Conservation (phyloP, 2,888 invertebrate species). For the Deilephila elpenor region DNA sequence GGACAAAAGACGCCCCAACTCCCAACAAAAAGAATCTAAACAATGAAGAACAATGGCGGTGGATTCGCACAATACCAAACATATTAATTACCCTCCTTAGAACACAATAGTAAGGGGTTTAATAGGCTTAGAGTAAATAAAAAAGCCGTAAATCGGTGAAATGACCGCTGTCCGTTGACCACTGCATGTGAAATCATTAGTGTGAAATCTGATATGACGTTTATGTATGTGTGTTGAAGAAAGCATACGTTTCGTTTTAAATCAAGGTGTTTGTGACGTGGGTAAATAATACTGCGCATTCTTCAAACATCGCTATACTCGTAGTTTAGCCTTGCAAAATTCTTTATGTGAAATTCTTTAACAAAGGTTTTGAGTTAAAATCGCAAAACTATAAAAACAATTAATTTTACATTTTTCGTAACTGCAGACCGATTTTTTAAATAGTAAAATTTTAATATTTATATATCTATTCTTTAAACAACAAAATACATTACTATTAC, state of each 20-base stretch:
- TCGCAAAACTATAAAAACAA: too few species aligned
- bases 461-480: too few species aligned
- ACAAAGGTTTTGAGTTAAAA: too few species aligned
- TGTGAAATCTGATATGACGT: conserved; percentile 72
- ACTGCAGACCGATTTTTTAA: too few species aligned
- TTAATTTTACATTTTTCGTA: too few species aligned
- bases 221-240: conserved; percentile 43
- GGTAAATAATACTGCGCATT: too few species aligned
- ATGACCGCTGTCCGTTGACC: conserved; percentile 73
- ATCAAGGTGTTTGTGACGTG: not conserved
- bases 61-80: conserved; percentile 76
- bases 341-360: too few species aligned
- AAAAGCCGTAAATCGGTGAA: conserved; percentile 65
- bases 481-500: not conserved
- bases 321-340: not conserved
- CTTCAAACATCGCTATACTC: conserved; percentile 7
- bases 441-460: not conserved
- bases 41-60: conserved; percentile 70
- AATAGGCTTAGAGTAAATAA: conserved; percentile 82
- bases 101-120: conserved; percentile 73
- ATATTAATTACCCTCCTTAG: conserved; percentile 82
- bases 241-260: not conserved
- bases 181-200: conserved; percentile 42
- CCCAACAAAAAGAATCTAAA: conserved; percentile 66
- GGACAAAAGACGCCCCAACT: conserved; percentile 63